Conservation (phyloP, 2,797 vertebrate genomes). For the Onychomys leucogaster region DNA sequence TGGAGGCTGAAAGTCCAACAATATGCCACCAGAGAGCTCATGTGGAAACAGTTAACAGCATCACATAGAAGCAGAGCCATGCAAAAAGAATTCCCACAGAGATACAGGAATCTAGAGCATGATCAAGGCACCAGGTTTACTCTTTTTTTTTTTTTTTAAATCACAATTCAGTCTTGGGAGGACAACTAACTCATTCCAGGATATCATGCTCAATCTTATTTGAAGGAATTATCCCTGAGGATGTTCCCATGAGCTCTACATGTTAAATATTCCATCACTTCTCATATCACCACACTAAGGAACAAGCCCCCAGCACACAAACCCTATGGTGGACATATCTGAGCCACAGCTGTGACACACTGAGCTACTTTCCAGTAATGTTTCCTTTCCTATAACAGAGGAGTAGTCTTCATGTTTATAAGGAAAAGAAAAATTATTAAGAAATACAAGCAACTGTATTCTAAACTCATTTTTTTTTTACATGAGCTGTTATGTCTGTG, state of each 20-base stretch:
- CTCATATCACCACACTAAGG: not conserved
- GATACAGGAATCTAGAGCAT: not conserved
- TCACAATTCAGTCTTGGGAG: not conserved
- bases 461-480: not conserved
- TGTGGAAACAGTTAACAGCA: not conserved
- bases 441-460: not conserved
- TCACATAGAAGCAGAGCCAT: not conserved
- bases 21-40: not conserved
- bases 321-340: not conserved
- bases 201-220: not conserved
- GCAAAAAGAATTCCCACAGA: not conserved
- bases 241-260: not conserved
- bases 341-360: too few relatives aligned
- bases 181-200: not conserved
- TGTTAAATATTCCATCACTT: not conserved
- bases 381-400: not conserved
- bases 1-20: not conserved
- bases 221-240: not conserved
- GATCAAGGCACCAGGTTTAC: not conserved
- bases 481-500: constrained; percentile 4
- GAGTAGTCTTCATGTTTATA: not conserved
- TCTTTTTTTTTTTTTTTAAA: too few relatives aligned
- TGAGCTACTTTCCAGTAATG: not conserved
- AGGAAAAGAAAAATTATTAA: constrained; percentile 4
- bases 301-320: not conserved